These are phyloP conservation scores for Lasius platythorax DNA, from an alignment of 2,888 invertebrate genomes.

Conservation along the genomic window DNA sequence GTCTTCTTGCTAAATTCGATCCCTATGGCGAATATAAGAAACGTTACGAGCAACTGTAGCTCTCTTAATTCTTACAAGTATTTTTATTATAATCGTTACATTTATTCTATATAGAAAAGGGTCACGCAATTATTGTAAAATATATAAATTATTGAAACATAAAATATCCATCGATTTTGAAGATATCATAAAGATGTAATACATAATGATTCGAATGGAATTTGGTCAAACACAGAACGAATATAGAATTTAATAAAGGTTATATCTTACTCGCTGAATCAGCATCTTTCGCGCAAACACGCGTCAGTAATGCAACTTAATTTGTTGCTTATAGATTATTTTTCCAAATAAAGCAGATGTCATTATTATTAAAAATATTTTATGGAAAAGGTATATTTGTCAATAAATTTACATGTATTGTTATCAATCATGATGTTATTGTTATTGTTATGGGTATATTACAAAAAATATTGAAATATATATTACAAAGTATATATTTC, in stretches of 20 bases:
- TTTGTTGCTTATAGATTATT: background rate
- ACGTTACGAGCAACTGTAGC: constrained; percentile 84
- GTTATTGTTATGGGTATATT: background rate
- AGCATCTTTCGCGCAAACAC: background rate
- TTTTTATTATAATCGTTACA: background rate
- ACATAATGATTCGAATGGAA: constrained; percentile 15
- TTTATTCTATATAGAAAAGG: background rate
- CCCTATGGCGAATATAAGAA: constrained; percentile 89
- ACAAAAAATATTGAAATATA: background rate
- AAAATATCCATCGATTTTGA: background rate
- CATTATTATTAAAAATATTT: constrained; percentile 46
- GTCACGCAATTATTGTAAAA: background rate
- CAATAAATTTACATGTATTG: constrained; percentile 51
- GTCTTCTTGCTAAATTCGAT: constrained; percentile 90
- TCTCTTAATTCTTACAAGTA: background rate
- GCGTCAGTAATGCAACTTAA: background rate
- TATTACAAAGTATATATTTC: constrained; percentile 13
- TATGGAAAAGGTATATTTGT: constrained; percentile 48
- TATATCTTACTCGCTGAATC: constrained; percentile 25
- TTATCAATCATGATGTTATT: background rate
- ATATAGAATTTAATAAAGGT: background rate
- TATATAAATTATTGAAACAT: constrained; percentile 21
- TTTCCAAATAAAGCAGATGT: background rate
- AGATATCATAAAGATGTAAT: background rate
- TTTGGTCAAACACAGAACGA: constrained; percentile 4